Conservation (phyloP, 1,140 invertebrate genomes). For the Drosophila oshimai region DNA sequence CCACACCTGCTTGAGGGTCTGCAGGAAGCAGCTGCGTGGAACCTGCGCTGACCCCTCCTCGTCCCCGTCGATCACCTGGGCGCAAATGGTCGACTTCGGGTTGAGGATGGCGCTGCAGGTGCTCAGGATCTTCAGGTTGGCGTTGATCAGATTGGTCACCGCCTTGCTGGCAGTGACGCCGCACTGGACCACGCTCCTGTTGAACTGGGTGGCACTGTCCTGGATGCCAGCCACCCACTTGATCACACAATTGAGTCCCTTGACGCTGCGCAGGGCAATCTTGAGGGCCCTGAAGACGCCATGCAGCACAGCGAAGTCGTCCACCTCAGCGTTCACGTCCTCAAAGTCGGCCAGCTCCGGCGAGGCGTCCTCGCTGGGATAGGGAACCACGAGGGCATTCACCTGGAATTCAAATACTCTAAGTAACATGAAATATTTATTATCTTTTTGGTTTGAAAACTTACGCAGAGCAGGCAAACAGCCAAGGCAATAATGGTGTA, state of each 20-base stretch:
- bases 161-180: constrained; percentile 47
- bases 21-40: constrained; percentile 26
- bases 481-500: constrained; percentile 46
- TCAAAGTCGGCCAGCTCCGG: constrained; percentile 6
- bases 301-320: neutral
- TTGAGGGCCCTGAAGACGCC: constrained; percentile 10
- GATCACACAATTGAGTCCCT: constrained; percentile 61
- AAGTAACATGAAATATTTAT: too few species aligned
- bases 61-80: constrained; percentile 4
- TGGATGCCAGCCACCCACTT: constrained; percentile 59
- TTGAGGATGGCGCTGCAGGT: constrained; percentile 40
- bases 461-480: constrained; percentile 47
- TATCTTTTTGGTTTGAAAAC: neutral
- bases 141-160: constrained; percentile 56
- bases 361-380: neutral
- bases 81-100: constrained; percentile 33
- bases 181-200: constrained; percentile 22
- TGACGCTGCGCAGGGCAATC: constrained; percentile 29
- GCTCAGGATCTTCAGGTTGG: constrained; percentile 40
- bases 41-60: neutral
- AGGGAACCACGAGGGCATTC: constrained; percentile 25
- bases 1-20: constrained; percentile 23
- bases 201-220: constrained; percentile 44
- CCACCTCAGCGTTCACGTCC: constrained; percentile 5
- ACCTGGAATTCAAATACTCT: constrained; percentile 18